These are phyloP conservation scores for Caenorhabditis macrosperma DNA, from an alignment of 2,888 invertebrate genomes.

Conservation along the genomic window DNA sequence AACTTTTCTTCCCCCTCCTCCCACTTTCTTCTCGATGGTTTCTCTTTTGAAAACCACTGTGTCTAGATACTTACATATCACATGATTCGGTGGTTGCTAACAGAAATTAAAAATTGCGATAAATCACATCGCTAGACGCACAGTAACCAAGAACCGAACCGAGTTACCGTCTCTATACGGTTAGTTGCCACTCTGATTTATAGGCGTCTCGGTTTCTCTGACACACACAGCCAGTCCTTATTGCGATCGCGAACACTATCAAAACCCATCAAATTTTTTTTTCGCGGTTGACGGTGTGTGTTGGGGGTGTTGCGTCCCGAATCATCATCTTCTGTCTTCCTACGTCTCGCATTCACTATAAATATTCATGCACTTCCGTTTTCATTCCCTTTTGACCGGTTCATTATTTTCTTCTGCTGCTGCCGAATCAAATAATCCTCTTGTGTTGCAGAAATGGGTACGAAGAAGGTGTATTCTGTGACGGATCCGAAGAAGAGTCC, in stretches of 20 bases:
- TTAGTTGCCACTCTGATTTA: slow-evolving; percentile 3
- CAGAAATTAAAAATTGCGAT: not conserved
- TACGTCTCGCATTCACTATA: not conserved
- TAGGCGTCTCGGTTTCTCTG: not conserved
- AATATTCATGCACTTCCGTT: not conserved
- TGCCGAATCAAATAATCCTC: too few relatives aligned
- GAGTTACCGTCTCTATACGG: not conserved
- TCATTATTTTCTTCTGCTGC: not conserved
- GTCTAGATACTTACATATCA: not conserved
- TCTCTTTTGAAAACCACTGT: not conserved
- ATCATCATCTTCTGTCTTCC: slow-evolving; percentile 3
- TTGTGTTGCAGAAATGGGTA: slow-evolving; percentile 13
- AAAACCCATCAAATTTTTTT: slow-evolving; percentile 7
- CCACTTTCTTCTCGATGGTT: too few relatives aligned
- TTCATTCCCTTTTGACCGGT: not conserved
- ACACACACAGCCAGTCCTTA: not conserved
- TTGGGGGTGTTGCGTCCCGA: not conserved
- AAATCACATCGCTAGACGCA: not conserved
- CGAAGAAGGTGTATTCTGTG: slow-evolving; percentile 44
- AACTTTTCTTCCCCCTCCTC: not conserved
- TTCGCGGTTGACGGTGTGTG: not conserved
- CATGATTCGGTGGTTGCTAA: not conserved
- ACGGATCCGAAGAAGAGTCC: slow-evolving; percentile 16
- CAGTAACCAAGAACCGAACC: not conserved
- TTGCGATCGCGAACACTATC: not conserved